Evolutionary conservation across 2,113 vertebrate genomes (phyloP).

Genomic region (Cavia aperea): DNA sequence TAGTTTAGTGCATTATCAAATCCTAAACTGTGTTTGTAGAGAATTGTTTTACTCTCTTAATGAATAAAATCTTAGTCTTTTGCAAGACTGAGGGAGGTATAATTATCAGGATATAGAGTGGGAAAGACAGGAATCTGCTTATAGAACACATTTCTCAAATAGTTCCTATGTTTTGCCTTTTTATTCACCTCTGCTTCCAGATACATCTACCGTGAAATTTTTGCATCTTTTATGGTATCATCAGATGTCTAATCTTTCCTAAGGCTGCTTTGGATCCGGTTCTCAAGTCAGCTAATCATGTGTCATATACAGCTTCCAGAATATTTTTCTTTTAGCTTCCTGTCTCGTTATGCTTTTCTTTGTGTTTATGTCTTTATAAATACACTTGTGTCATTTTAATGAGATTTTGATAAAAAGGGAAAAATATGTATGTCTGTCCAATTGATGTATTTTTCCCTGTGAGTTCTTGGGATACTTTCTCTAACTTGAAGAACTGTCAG

Average conservation of each 20-base stretch:
- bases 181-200: not conserved
- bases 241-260: not conserved
- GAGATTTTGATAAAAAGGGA: not conserved
- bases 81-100: not conserved
- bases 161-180: not conserved
- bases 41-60: not conserved
- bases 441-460: not conserved
- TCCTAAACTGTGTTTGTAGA: not conserved
- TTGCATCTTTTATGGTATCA: not conserved
- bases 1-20: not conserved
- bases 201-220: not conserved
- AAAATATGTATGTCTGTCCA: not conserved
- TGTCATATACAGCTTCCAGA: not conserved
- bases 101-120: not conserved
- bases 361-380: not conserved
- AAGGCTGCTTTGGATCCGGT: not conserved
- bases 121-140: not conserved
- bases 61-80: not conserved
- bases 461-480: not conserved
- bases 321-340: not conserved
- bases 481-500: conserved; percentile 1
- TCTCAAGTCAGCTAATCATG: not conserved
- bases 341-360: not conserved
- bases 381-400: not conserved
- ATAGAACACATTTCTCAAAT: conserved; percentile 12